These are phyloP conservation scores for Rhabdornis inornatus DNA, from an alignment of 2,113 vertebrate genomes.

Conservation along the genomic window DNA sequence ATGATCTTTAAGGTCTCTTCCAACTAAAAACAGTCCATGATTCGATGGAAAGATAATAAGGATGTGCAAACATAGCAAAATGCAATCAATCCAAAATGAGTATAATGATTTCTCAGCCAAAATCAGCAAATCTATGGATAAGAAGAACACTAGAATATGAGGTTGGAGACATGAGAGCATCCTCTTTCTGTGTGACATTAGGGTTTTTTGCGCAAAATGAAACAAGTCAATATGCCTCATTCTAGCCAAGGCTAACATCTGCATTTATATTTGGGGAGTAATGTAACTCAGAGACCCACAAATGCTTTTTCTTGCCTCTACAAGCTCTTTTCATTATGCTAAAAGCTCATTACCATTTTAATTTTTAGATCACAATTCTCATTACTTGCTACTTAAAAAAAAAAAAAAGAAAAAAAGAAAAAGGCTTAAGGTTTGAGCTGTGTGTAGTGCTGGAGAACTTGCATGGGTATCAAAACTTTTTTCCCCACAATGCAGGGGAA, in stretches of 20 bases:
- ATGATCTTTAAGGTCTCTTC: background rate
- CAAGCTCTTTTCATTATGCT: background rate
- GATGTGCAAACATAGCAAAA: background rate
- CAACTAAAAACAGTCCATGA: background rate
- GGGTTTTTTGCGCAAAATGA: background rate
- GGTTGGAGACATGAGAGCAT: background rate
- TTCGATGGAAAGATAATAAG: background rate
- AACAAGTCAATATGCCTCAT: background rate
- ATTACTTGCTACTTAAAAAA: background rate
- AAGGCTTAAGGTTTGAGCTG: background rate
- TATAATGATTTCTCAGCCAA: background rate
- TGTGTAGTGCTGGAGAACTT: background rate
- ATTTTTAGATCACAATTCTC: background rate
- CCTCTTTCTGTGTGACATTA: background rate
- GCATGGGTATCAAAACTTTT: background rate
- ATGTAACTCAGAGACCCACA: background rate
- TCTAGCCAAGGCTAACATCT: background rate
- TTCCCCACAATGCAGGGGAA: background rate
- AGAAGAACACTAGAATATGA: background rate
- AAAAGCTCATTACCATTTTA: slow-evolving; percentile 32
- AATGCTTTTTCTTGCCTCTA: background rate
- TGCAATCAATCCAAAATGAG: background rate
- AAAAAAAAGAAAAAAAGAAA: background rate
- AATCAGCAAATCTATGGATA: background rate
- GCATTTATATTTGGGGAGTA: background rate